These are phyloP conservation scores for Rhogogaster chlorosoma DNA, from an alignment of 2,888 invertebrate genomes.

Conservation along the genomic window DNA sequence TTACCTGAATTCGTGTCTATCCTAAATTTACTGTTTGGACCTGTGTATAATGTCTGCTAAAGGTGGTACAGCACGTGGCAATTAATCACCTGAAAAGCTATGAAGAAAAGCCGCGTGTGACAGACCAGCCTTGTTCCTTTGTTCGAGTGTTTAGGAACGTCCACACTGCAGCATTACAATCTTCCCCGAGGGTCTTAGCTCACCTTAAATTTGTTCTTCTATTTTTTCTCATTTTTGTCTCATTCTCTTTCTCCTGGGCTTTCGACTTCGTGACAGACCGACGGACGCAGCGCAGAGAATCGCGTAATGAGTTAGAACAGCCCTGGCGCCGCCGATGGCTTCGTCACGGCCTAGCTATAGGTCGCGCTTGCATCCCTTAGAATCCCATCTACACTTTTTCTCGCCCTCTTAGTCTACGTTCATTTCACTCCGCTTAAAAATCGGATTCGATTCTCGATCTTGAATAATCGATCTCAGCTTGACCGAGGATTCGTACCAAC, in stretches of 20 bases:
- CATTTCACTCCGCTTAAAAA: slow-evolving; percentile 36
- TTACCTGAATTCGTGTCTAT: neutral
- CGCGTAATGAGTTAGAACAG: slow-evolving; percentile 73
- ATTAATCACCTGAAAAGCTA: slow-evolving; percentile 29
- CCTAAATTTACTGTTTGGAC: neutral
- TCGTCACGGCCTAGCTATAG: slow-evolving; percentile 70
- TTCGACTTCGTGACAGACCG: slow-evolving; percentile 13
- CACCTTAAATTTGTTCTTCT: neutral
- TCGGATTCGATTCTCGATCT: neutral
- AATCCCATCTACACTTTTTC: slow-evolving; percentile 58
- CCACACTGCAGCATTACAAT: slow-evolving; percentile 17
- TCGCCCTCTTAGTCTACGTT: slow-evolving; percentile 52
- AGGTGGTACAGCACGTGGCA: slow-evolving; percentile 3
- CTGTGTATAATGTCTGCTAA: slow-evolving; percentile 1
- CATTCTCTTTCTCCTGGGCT: neutral
- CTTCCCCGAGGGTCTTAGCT: neutral
- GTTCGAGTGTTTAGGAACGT: slow-evolving; percentile 41
- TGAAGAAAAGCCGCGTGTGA: slow-evolving; percentile 36
- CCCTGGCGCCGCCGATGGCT: slow-evolving; percentile 73
- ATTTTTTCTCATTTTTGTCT: too few species aligned
- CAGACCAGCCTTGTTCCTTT: slow-evolving; percentile 29
- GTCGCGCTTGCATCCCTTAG: slow-evolving; percentile 59
- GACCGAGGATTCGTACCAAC: neutral
- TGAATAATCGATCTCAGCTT: neutral
- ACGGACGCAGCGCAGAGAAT: slow-evolving; percentile 69